Evolutionary conservation across 2,113 vertebrate genomes (phyloP).

Genomic region (Ictalurus punctatus): DNA sequence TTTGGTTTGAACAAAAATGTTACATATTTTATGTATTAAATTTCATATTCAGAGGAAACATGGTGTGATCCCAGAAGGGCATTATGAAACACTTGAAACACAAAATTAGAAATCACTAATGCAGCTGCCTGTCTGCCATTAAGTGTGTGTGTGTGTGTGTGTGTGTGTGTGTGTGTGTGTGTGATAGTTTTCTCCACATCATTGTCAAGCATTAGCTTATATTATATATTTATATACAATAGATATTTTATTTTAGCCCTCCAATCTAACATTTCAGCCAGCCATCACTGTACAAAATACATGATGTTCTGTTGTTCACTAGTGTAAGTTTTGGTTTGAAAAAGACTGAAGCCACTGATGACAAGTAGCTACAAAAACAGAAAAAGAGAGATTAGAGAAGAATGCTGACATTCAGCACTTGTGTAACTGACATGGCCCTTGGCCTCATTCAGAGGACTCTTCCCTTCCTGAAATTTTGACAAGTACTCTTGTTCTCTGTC

Average conservation of each 20-base stretch:
- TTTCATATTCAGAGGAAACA: not conserved
- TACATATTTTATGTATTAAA: not conserved
- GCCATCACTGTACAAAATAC: too few relatives aligned
- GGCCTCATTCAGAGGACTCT: constrained; percentile 42
- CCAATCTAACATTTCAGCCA: not conserved
- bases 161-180: not conserved
- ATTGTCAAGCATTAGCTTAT: not conserved
- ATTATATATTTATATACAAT: too few relatives aligned
- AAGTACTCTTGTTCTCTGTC: constrained; percentile 25
- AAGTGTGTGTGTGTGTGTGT: not conserved
- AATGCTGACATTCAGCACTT: constrained; percentile 17
- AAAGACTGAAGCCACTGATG: constrained; percentile 28
- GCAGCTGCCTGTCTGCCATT: not conserved
- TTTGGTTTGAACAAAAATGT: not conserved
- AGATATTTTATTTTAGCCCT: not conserved
- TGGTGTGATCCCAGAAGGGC: not conserved
- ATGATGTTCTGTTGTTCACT: not conserved
- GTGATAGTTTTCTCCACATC: not conserved
- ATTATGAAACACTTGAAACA: not conserved
- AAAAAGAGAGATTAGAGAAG: not conserved
- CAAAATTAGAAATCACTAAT: not conserved
- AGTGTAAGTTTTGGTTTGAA: not conserved
- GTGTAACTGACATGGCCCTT: constrained; percentile 29
- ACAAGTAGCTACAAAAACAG: not conserved
- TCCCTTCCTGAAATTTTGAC: constrained; percentile 42